phyloP scores from a whole-genome alignment of 2,113 vertebrate species.

The Amphilophus citrinellus region DNA sequence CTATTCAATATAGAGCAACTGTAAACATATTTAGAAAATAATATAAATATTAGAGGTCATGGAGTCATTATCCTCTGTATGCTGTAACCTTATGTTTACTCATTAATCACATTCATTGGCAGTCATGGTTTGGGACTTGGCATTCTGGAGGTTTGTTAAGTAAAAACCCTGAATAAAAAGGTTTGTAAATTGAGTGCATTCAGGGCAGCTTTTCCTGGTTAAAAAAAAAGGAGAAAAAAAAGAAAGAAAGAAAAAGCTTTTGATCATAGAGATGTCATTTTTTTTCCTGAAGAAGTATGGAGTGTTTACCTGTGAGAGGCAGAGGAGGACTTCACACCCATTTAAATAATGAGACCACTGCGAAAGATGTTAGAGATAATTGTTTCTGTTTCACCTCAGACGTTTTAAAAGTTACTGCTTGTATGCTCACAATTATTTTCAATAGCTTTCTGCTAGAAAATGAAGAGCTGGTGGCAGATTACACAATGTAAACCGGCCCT shows the following conservation, averaged over 20 bases:
- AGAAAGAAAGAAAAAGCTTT: slow-evolving; percentile 27
- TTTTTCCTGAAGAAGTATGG: slow-evolving; percentile 23
- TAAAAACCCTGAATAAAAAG: slow-evolving; percentile 31
- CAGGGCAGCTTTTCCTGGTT: slow-evolving; percentile 16
- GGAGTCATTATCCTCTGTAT: slow-evolving; percentile 1
- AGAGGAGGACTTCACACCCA: slow-evolving; percentile 57
- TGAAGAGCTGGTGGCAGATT: slow-evolving; percentile 31
- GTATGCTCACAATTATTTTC: slow-evolving; percentile 51
- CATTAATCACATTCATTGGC: slow-evolving; percentile 42
- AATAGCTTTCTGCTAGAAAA: slow-evolving; percentile 19
- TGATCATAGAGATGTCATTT: slow-evolving; percentile 55
- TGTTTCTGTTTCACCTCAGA: slow-evolving; percentile 56
- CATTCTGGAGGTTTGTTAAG: neutral
- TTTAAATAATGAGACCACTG: slow-evolving; percentile 63
- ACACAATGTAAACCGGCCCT: slow-evolving; percentile 14
- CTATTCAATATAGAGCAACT: neutral
- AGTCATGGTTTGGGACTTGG: slow-evolving; percentile 21
- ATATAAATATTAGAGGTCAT: neutral
- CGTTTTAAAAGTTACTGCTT: slow-evolving; percentile 48
- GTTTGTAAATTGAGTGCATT: slow-evolving; percentile 49
- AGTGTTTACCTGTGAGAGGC: slow-evolving; percentile 58
- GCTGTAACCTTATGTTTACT: slow-evolving; percentile 26
- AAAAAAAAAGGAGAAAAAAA: neutral
- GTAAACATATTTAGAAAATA: slow-evolving; percentile 7
- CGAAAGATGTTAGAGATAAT: slow-evolving; percentile 50